Conservation (phyloP, 2,113 vertebrate species). For the Nycticorax nycticorax region DNA sequence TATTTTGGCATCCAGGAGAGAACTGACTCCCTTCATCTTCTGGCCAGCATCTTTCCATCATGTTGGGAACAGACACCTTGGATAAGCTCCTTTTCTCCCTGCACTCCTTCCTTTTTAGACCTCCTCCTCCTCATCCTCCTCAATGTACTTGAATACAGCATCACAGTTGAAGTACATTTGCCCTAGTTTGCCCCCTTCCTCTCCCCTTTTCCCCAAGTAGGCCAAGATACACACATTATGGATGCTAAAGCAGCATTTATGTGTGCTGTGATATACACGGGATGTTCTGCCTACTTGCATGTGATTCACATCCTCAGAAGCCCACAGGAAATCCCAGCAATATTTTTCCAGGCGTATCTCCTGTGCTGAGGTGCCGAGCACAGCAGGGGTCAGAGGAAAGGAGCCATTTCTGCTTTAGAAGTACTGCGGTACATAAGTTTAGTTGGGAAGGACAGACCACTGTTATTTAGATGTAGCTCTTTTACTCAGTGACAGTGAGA, state of each 20-base stretch:
- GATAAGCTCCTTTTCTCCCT: background rate
- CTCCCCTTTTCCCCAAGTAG: background rate
- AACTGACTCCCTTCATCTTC: background rate
- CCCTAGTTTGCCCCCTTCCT: background rate
- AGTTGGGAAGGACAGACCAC: background rate
- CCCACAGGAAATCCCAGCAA: slow-evolving; percentile 64
- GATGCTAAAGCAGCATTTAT: slow-evolving; percentile 6
- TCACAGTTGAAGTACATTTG: background rate
- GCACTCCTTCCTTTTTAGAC: background rate
- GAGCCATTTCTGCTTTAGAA: background rate
- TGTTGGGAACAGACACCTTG: background rate
- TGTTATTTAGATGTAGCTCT: background rate
- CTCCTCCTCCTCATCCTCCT: background rate
- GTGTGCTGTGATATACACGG: background rate
- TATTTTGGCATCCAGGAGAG: background rate
- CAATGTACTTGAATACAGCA: background rate
- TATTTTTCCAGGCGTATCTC: slow-evolving; percentile 62
- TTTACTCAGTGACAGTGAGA: background rate
- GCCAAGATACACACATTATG: slow-evolving; percentile 10
- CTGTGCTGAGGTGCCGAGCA: slow-evolving; percentile 40
- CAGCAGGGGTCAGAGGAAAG: slow-evolving; percentile 37
- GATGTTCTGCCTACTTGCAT: slow-evolving; percentile 55
- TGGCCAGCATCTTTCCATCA: background rate
- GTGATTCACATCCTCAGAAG: slow-evolving; percentile 55
- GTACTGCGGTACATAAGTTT: background rate